Evolutionary conservation across 2,113 vertebrate genomes (phyloP), one percentile per base, ranked within the genome.

Genomic region (Symphodus melops): DNA sequence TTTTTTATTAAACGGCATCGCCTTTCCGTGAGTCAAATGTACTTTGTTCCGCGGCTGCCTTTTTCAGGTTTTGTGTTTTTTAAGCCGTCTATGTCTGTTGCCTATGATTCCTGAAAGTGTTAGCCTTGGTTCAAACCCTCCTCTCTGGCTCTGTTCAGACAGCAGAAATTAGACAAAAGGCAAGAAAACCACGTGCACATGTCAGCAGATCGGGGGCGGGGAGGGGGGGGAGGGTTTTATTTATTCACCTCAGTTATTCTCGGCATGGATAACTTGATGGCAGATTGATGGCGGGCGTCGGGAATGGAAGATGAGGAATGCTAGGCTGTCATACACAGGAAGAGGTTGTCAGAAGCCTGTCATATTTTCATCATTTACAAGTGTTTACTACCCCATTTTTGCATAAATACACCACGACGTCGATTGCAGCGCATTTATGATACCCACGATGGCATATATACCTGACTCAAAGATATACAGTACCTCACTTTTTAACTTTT

Each of bases 341-440:
- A 64, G 76, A 51, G 53, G 62, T 56, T 84, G 64, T 81, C 72
- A 73, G 14, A 42, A 19, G 76, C 60, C 52, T 59, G 69, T 54
- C 56, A 55, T 72, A 66, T 71, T 67, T 48, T 25, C 53, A 77
- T 73, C 65, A 61, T 23, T 33, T 33, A 33, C 28, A 33, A 33
- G 28, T 33, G 28, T 33, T 33, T 33, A 33, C 28, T 33, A 33
- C 28, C 6, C 28, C 28, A 33, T 33, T 33, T 33, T 33, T 33
- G 4, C 28, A 33, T 33, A 33, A 33, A 33, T 33, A 33, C 28
- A 33, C 28, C 28, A 33, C 4, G 6, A 33, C 28, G 28, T 6
- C 3, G 28, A 5, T 33, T 33, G 28, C 6, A 33, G 28, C 28
- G 6, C 28, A 33, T 33, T 33, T 33, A 33, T 33, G 28, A 33